Conservation (phyloP, 2,113 vertebrate genomes). For the Trinectes maculatus region DNA sequence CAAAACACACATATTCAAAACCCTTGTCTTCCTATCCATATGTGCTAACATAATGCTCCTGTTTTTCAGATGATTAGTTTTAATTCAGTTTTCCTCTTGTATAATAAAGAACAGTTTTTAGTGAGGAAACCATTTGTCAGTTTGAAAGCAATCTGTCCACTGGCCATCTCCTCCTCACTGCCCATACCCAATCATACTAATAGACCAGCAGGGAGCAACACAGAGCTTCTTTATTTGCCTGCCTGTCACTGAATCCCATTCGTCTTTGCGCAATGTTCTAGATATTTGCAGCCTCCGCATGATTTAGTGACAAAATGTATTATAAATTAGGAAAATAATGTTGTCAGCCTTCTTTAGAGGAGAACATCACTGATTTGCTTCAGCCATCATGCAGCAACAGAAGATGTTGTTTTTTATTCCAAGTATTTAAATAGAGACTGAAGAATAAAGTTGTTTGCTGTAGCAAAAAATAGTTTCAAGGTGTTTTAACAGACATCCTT, state of each 20-base stretch:
- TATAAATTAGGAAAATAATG: slow-evolving; percentile 46
- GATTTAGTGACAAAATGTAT: slow-evolving; percentile 37
- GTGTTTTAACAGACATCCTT: slow-evolving; percentile 16
- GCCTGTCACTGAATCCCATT: background rate
- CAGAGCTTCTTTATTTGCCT: slow-evolving; percentile 11
- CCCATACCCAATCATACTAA: slow-evolving; percentile 9
- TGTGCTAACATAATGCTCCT: slow-evolving; percentile 18
- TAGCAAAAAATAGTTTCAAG: slow-evolving; percentile 6
- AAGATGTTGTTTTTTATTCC: slow-evolving; percentile 6
- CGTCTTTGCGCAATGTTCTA: background rate
- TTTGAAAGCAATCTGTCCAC: too few relatives aligned
- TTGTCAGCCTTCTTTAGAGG: slow-evolving; percentile 31
- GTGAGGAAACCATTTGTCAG: background rate
- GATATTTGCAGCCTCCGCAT: slow-evolving; percentile 5
- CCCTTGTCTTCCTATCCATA: too few relatives aligned
- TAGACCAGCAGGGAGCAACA: slow-evolving; percentile 73
- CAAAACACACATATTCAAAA: too few relatives aligned
- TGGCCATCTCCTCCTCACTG: slow-evolving; percentile 8
- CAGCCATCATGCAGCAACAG: background rate
- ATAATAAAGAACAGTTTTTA: slow-evolving; percentile 6
- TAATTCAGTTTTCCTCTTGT: slow-evolving; percentile 23
- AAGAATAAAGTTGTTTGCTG: slow-evolving; percentile 1
- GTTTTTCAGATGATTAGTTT: slow-evolving; percentile 8
- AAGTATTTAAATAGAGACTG: background rate
- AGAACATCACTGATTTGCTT: slow-evolving; percentile 4